Conservation (phyloP, 1,140 invertebrate genomes). For the Zaprionus davidi region DNA sequence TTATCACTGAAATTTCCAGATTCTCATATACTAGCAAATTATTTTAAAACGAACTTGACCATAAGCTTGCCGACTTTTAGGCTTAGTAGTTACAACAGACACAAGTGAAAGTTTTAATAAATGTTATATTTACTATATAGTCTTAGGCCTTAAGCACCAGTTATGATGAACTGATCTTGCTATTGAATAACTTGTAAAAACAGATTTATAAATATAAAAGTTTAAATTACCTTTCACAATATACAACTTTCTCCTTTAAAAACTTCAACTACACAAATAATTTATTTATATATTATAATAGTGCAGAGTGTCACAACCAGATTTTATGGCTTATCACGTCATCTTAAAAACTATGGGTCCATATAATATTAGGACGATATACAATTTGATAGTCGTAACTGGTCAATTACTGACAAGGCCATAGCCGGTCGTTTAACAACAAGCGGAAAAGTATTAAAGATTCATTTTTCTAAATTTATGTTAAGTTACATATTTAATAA, state of each 20-base stretch:
- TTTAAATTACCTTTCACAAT: too few relatives aligned
- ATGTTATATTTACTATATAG: too few relatives aligned
- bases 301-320: neutral
- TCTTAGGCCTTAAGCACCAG: too few relatives aligned
- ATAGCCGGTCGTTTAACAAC: too few relatives aligned
- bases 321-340: neutral
- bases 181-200: too few relatives aligned
- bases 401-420: too few relatives aligned
- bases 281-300: neutral
- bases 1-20: neutral
- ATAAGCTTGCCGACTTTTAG: constrained; percentile 3
- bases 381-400: neutral
- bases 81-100: neutral
- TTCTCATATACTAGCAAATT: neutral
- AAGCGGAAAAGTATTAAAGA: too few relatives aligned
- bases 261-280: neutral
- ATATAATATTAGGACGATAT: neutral
- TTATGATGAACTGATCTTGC: too few relatives aligned
- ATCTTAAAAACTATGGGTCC: neutral
- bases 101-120: neutral
- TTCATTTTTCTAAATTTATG: too few relatives aligned
- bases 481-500: neutral
- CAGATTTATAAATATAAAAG: too few relatives aligned
- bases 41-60: neutral
- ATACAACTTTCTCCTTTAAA: too few relatives aligned